A percentile compares a stretch with the other conserved stretches of the same genome.
Conservation (phyloP, 2,113 vertebrate genomes). For the Prunella himalayana region DNA sequence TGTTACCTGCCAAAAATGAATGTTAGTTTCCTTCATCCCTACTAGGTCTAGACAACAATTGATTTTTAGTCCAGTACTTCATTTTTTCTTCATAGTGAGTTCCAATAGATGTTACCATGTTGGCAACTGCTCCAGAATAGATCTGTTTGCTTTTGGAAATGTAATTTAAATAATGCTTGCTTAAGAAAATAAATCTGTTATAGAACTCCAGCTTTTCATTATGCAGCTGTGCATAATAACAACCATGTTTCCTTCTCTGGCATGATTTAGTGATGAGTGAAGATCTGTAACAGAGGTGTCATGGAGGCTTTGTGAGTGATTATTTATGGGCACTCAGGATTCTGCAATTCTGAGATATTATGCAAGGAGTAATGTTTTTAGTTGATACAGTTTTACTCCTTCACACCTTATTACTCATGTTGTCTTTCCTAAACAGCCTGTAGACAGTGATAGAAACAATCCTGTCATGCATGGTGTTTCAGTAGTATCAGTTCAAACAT, state of each 20-base stretch:
- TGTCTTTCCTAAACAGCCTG: background rate
- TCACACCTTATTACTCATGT: background rate
- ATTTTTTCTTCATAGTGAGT: background rate
- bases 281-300: background rate
- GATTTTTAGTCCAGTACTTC: background rate
- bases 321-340: background rate
- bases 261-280: background rate
- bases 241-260: background rate
- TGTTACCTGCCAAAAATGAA: background rate
- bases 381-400: background rate
- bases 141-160: background rate
- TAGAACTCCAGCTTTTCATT: background rate
- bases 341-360: background rate
- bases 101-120: background rate
- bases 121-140: background rate
- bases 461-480: accelerated
- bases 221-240: background rate
- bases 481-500: background rate
- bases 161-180: background rate
- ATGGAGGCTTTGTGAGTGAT: background rate
- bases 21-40: background rate
- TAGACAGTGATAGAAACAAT: background rate
- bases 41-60: background rate
- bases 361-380: background rate
- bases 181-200: background rate